These are phyloP conservation scores for Acronicta leporina DNA, from an alignment of 2,888 invertebrate genomes.

Conservation along the genomic window DNA sequence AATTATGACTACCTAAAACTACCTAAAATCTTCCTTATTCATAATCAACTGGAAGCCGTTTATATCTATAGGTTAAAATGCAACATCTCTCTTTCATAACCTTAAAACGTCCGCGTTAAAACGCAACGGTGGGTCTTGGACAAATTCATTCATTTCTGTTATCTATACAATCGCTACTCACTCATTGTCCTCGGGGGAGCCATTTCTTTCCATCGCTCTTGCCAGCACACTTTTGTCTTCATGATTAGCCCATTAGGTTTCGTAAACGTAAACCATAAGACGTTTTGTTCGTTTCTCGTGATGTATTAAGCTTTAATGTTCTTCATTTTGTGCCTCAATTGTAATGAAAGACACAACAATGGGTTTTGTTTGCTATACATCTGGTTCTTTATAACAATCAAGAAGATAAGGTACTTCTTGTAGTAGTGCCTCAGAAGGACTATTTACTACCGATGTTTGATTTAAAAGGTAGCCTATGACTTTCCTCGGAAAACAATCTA, in stretches of 20 bases:
- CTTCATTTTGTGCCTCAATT: conserved; percentile 15
- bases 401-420: too few relatives aligned
- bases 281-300: conserved; percentile 19
- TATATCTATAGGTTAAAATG: too few relatives aligned
- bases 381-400: conserved; percentile 2
- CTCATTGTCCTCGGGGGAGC: conserved; percentile 26
- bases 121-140: neutral
- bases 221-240: conserved; percentile 22
- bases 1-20: too few relatives aligned
- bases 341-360: conserved; percentile 11
- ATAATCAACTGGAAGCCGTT: too few relatives aligned
- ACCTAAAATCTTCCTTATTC: too few relatives aligned
- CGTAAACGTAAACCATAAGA: conserved; percentile 22
- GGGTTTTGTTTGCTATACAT: conserved; percentile 1
- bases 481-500: too few relatives aligned
- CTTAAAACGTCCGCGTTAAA: too few relatives aligned
- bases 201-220: conserved; percentile 30
- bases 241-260: conserved; percentile 31
- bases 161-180: conserved; percentile 10
- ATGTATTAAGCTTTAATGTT: conserved; percentile 14
- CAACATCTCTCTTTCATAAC: neutral
- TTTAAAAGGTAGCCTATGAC: too few relatives aligned
- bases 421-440: too few relatives aligned
- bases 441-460: too few relatives aligned
- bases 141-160: conserved; percentile 16